Base-by-base conservation (phyloP, 2,113 vertebrate species). In the Cyanistes caeruleus region DNA sequence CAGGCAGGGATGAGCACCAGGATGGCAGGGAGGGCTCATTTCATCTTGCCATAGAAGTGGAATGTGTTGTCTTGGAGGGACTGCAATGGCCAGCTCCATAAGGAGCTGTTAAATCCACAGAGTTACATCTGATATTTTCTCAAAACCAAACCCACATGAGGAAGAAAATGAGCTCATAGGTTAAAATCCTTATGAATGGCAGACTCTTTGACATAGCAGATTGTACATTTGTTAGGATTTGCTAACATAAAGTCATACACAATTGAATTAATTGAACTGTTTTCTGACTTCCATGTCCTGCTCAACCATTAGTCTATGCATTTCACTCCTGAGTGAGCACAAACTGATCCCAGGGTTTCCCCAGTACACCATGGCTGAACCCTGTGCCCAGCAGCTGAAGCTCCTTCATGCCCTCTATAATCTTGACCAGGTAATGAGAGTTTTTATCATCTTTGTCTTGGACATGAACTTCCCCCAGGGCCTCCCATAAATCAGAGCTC, bases 91-190 rank as follows among this genome's bases (percentile, higher is more conserved):
- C 39, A 48, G 6, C 49, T 73, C 23, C 60, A 41, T 35, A 48
- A 91, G 31, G 25, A 52, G 31, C n/a, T 86, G 27, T 43, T 64
- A 65, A 86, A 76, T 68, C 59, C 39, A 51, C 62, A 63, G 20
- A 17, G 19, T 76, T 70, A 8, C 4, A 33, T 27, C 18, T 2
- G 12, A 15, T 17, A 56, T 59, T 59, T 62, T 78, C 62, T 59
- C 65, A 28, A 79, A 92, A 37, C n/a, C 56, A 85, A 78, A 79
- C 25, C 7, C 33, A 37, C 0, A 0, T 18, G 39, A 46, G 25
- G 16, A 69, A 39, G 30, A 68, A 33, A 39, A 73, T 0, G 3
- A 84, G 27, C 5, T 65, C 5, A 3, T 3, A 37, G 6, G 8
- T 76, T 25, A 41, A 83, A 55, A 31, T 52, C 12, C 8, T 16